Conservation (phyloP, 2,113 vertebrate species). For the Leucosticte australis region DNA sequence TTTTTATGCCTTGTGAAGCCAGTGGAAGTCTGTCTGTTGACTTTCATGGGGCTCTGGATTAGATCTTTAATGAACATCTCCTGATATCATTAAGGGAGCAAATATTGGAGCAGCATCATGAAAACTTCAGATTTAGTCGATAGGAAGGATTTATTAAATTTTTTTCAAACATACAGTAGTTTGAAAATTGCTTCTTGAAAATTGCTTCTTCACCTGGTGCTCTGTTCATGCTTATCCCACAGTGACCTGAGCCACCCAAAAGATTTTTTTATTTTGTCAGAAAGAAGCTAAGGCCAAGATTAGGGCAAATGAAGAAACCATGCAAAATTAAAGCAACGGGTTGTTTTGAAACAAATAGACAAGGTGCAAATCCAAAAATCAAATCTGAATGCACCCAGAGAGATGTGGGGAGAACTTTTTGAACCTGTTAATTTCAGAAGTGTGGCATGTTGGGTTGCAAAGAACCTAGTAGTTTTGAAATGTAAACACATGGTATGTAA, state of each 20-base stretch:
- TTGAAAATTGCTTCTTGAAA: conserved; percentile 48
- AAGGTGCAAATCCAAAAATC: neutral
- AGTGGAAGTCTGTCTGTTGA: conserved; percentile 23
- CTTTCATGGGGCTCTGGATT: conserved; percentile 39
- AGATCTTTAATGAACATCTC: conserved; percentile 64
- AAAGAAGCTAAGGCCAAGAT: neutral
- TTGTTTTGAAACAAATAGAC: neutral
- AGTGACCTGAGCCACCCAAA: conserved; percentile 30
- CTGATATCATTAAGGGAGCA: conserved; percentile 57
- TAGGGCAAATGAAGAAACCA: neutral
- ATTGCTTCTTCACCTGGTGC: conserved; percentile 42
- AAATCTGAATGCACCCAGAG: neutral
- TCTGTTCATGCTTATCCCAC: neutral
- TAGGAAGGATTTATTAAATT: conserved; percentile 27
- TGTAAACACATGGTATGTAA: conserved; percentile 47
- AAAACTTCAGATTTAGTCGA: conserved; percentile 31
- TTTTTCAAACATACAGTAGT: conserved; percentile 25
- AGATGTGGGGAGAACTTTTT: neutral
- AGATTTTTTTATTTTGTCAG: neutral
- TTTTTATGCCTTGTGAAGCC: neutral
- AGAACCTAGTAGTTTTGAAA: conserved; percentile 32
- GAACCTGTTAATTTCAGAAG: neutral
- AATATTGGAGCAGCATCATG: conserved; percentile 55
- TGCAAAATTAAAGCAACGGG: neutral
- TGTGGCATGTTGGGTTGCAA: neutral